phyloP scores from a whole-genome alignment of 2,113 vertebrate species.

The Formicarius rufipectus region DNA sequence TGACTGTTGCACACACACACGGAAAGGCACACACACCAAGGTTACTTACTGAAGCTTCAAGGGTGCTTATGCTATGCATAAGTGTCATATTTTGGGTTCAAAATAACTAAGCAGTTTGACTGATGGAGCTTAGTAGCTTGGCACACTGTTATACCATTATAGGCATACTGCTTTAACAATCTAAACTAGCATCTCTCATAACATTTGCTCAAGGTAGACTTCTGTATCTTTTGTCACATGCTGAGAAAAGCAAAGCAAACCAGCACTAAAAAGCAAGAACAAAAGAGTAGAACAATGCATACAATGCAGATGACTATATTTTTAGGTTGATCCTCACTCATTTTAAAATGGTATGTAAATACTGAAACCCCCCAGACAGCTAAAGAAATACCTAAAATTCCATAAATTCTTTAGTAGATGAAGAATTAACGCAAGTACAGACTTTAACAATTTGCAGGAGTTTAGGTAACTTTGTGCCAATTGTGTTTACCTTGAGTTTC shows the following conservation, averaged over 20 bases:
- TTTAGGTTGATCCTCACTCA: neutral
- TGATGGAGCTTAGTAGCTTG: neutral
- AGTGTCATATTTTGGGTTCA: neutral
- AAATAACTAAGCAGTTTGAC: neutral
- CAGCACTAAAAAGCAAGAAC: neutral
- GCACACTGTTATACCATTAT: neutral
- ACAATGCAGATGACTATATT: neutral
- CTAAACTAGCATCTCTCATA: neutral
- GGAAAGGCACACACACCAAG: neutral
- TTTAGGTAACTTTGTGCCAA: neutral
- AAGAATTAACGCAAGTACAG: neutral
- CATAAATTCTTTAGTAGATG: constrained; percentile 48
- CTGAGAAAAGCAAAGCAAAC: neutral
- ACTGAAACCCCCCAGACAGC: neutral
- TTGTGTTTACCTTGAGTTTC: neutral
- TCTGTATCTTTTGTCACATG: neutral
- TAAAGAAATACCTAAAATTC: constrained; percentile 47
- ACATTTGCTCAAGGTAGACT: neutral
- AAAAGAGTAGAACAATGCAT: neutral
- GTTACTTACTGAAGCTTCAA: neutral
- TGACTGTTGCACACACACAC: neutral
- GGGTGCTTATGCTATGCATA: neutral
- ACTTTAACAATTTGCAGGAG: neutral
- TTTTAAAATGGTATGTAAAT: constrained; percentile 44
- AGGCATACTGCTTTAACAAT: neutral